phyloP scores from a whole-genome alignment of 2,888 invertebrate genomes.

The Chrysomela aeneicollis region DNA sequence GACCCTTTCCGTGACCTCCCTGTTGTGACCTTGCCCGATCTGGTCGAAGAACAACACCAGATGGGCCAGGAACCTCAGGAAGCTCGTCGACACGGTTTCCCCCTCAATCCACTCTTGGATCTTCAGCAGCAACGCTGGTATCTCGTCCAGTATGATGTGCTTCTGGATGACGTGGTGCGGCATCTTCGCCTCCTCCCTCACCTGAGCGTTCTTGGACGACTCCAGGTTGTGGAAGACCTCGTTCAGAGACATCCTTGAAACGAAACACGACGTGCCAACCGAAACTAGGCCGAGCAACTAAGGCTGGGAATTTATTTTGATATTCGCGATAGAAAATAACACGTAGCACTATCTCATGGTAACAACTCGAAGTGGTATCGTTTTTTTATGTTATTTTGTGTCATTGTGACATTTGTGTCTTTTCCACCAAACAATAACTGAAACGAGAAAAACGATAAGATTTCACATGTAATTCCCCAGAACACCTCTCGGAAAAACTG shows the following conservation, averaged over 20 bases:
- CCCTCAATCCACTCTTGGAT: slow-evolving; percentile 73
- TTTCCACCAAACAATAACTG: no score
- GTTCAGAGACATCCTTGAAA: slow-evolving; percentile 70
- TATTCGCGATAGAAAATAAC: no score
- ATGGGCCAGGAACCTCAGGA: slow-evolving; percentile 85
- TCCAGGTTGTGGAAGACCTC: slow-evolving; percentile 74
- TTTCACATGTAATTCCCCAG: no score
- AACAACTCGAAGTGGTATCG: no score
- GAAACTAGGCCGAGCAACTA: no score
- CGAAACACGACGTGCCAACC: slow-evolving; percentile 11
- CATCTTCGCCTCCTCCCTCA: slow-evolving; percentile 68
- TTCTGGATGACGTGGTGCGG: slow-evolving; percentile 84
- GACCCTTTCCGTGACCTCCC: slow-evolving; percentile 77
- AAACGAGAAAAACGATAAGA: no score
- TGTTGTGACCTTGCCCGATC: slow-evolving; percentile 76
- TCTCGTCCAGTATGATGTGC: slow-evolving; percentile 82
- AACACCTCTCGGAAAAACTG: no score
- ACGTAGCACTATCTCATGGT: no score
- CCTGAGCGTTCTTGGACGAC: slow-evolving; percentile 66
- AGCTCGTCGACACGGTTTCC: slow-evolving; percentile 64
- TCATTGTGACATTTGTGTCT: no score
- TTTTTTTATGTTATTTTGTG: no score
- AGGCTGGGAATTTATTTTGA: no score
- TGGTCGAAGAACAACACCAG: slow-evolving; percentile 82
- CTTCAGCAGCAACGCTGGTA: slow-evolving; percentile 75